Evolutionary conservation across 2,113 vertebrate genomes (phyloP), one percentile per base, ranked within the genome.

Genomic region (Syngnathus scovelli): DNA sequence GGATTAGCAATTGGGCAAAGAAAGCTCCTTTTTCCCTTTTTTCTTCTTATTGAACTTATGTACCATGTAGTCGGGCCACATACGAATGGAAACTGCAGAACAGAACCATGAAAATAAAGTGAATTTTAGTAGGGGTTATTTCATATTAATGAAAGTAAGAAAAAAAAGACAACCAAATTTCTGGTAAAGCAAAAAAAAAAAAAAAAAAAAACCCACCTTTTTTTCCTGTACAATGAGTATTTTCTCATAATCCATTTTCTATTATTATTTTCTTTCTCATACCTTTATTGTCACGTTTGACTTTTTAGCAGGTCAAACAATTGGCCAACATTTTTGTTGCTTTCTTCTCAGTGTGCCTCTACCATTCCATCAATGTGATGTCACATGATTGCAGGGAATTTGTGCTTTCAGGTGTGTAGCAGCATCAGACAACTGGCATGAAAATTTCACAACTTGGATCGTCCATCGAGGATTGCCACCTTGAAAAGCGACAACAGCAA

Each of bases 331-430:
- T 7, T 10, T 6, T 62, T 62, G n/a, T 43, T 7, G 39, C 12
- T 36, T 36, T 15, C 11, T n/a, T 21, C n/a, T 41, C 41, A 23
- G 38, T 23, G 39, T 15, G 4, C 11, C 60, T 2, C 41, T 23
- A 48, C 15, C 16, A 48, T 15, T 48, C 44, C 15, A 64, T 55
- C 66, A 72, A 72, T 73, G 67, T 33, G 38, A 75, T 70, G 69
- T 73, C 76, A 75, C 78, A 82, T 71, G 74, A 72, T 77, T 80
- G 69, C 82, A 81, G 83, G 71, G 75, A 70, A 60, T 62, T 88
- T 88, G 87, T 90, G 87, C 87, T 90, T 87, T 48, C 77, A 86
- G 67, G 67, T 70, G 68, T 78, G 76, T 81, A 86, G 82, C 77
- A 75, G 71, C 68, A 76, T 74, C 19, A 67, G 67, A 77, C 67